Conservation (phyloP, 2,888 invertebrate genomes). For the Agriopis leucophaearia region DNA sequence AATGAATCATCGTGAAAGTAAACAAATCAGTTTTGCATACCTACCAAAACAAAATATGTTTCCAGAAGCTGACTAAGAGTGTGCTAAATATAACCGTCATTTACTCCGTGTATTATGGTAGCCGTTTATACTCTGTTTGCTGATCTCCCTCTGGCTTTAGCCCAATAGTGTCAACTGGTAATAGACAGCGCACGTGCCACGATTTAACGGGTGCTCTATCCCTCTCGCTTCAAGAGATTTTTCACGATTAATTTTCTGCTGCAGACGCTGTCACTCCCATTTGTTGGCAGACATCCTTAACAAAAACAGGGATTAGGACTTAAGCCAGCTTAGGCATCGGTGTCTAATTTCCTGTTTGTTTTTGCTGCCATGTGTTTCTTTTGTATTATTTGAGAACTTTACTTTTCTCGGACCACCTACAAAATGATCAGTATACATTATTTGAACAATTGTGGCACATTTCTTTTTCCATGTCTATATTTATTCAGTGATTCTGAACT, state of each 20-base stretch:
- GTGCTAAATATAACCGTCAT: constrained; percentile 40
- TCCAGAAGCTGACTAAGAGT: constrained; percentile 45
- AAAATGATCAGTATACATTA: neutral
- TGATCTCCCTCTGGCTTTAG: constrained; percentile 63
- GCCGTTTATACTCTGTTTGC: constrained; percentile 38
- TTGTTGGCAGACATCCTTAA: constrained; percentile 81
- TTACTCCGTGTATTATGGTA: constrained; percentile 40
- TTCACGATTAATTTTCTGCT: constrained; percentile 83
- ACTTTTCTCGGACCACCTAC: constrained; percentile 42
- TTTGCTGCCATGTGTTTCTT: constrained; percentile 62
- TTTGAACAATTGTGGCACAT: constrained; percentile 3
- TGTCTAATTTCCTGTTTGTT: constrained; percentile 78
- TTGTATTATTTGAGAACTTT: constrained; percentile 59
- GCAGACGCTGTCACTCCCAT: constrained; percentile 81
- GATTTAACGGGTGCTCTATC: constrained; percentile 73
- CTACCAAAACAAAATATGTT: constrained; percentile 31
- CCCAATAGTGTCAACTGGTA: constrained; percentile 81
- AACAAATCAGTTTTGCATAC: constrained; percentile 25
- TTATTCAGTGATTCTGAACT: neutral
- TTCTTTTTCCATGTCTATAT: neutral
- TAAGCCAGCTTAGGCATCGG: constrained; percentile 74
- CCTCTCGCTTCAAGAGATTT: constrained; percentile 72
- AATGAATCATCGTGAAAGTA: constrained; percentile 17
- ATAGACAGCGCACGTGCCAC: constrained; percentile 81
- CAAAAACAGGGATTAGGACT: constrained; percentile 81